Evolutionary conservation across 1,140 invertebrate species (phyloP).

Genomic region (Drosophila equinoxialis): DNA sequence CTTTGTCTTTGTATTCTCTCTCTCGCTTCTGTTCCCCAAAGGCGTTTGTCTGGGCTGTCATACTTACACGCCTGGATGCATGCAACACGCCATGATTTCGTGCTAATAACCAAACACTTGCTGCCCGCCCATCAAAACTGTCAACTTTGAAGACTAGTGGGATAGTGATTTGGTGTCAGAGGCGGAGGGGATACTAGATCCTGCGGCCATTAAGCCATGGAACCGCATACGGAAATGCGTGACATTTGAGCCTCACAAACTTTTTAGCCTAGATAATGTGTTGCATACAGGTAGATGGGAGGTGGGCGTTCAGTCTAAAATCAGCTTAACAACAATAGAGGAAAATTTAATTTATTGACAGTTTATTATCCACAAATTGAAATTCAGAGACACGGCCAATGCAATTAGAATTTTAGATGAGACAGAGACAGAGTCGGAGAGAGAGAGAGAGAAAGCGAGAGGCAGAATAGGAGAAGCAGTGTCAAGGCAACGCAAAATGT

Average conservation of each 20-base stretch:
- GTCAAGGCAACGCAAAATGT: constrained; percentile 48
- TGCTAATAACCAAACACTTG: constrained; percentile 43
- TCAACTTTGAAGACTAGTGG: constrained; percentile 1
- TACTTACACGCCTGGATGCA: constrained; percentile 43
- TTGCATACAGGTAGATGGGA: neutral
- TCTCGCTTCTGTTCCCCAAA: constrained; percentile 17
- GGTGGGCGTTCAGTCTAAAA: neutral
- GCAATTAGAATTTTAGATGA: constrained; percentile 81
- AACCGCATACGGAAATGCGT: constrained; percentile 47
- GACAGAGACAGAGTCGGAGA: neutral
- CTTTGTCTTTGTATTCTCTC: constrained; percentile 4
- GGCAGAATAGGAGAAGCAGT: constrained; percentile 34
- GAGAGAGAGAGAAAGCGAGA: neutral
- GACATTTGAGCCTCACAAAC: constrained; percentile 39
- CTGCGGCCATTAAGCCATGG: constrained; percentile 26
- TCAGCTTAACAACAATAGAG: constrained; percentile 6
- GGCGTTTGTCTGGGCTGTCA: constrained; percentile 46
- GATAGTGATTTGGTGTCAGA: neutral
- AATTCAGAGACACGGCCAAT: constrained; percentile 31
- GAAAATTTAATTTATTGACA: constrained; percentile 37
- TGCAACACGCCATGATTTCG: constrained; percentile 61
- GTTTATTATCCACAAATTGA: constrained; percentile 19
- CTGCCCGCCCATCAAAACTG: constrained; percentile 19
- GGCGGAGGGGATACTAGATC: neutral
- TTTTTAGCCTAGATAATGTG: constrained; percentile 20